phyloP scores from a whole-genome alignment of 2,888 invertebrate species.

The Agrenia bidenticulata region DNA sequence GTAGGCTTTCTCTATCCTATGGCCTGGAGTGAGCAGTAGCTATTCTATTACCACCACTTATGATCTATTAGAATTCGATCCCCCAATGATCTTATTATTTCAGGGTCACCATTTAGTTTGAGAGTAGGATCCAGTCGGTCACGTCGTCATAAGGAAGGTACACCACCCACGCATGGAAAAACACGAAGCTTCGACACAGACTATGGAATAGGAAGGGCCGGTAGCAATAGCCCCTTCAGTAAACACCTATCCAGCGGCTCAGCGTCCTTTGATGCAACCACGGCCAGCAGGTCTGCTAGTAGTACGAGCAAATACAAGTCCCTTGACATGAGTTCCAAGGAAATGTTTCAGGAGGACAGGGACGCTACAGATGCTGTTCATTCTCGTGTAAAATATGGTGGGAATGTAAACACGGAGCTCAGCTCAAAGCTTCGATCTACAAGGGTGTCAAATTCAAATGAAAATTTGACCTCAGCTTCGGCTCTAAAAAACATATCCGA shows the following conservation, averaged over 20 bases:
- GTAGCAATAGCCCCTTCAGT: constrained; percentile 13
- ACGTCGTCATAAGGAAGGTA: constrained; percentile 39
- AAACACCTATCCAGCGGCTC: constrained; percentile 13
- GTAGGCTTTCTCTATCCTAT: constrained; percentile 54
- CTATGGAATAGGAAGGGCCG: constrained; percentile 14
- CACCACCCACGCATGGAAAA: constrained; percentile 46
- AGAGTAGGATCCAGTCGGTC: constrained; percentile 64
- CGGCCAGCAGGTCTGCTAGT: constrained; percentile 33
- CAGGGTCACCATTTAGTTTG: constrained; percentile 80
- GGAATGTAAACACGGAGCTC: constrained; percentile 29
- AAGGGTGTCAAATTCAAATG: constrained; percentile 32
- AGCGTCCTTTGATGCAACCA: constrained; percentile 34
- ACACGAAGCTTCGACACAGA: constrained; percentile 51
- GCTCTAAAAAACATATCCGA: constrained; percentile 40
- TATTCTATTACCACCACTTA: too few species aligned
- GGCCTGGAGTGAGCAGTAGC: too few species aligned
- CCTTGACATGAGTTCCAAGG: constrained; percentile 26
- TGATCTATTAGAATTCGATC: neutral
- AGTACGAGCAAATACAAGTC: constrained; percentile 33
- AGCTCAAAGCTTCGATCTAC: constrained; percentile 30
- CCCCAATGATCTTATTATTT: constrained; percentile 10
- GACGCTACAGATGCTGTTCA: constrained; percentile 52
- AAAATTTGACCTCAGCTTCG: constrained; percentile 45
- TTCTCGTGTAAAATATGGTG: constrained; percentile 42
- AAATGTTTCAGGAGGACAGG: constrained; percentile 14